Percentiles rank a stretch among this genome's conserved stretches.
Evolutionary conservation across 2,888 invertebrate genomes (phyloP).

Genomic region (Pterostichus madidus): DNA sequence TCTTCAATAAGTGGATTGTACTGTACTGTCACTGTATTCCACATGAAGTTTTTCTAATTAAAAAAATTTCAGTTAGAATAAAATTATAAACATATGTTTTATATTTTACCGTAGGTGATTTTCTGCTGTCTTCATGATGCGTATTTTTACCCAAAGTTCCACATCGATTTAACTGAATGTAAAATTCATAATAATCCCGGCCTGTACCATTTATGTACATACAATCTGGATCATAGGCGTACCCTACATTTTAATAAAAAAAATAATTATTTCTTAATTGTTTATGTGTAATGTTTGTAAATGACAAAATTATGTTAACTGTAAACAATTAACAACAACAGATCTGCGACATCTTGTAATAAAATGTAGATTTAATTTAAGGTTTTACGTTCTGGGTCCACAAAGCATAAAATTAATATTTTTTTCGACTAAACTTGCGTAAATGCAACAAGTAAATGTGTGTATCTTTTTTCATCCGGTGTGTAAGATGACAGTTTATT

Average conservation of each 20-base stretch:
- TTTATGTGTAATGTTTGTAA: neutral
- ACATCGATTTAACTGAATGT: constrained; percentile 94
- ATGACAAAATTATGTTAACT: neutral
- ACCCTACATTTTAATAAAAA: constrained; percentile 80
- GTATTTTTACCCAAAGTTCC: constrained; percentile 94
- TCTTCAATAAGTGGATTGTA: constrained; percentile 96
- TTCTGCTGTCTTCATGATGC: constrained; percentile 89
- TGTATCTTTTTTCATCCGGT: constrained; percentile 4
- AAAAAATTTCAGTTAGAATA: constrained; percentile 14
- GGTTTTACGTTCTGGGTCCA: neutral
- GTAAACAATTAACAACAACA: neutral
- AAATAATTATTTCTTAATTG: constrained; percentile 6
- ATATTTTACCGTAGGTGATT: constrained; percentile 89
- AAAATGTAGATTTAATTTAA: constrained; percentile 7
- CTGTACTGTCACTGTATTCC: constrained; percentile 97
- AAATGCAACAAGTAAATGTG: neutral
- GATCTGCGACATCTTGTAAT: neutral
- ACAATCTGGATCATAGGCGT: constrained; percentile 95
- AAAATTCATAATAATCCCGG: constrained; percentile 94
- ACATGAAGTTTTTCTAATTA: constrained; percentile 94
- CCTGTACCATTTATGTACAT: constrained; percentile 97
- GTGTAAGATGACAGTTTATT: constrained; percentile 17
- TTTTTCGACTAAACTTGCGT: constrained; percentile 14
- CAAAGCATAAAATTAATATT: constrained; percentile 43
- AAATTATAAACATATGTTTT: constrained; percentile 14